These are phyloP conservation scores for Taurulus bubalis DNA, from an alignment of 2,113 vertebrate species.

Conservation along the genomic window DNA sequence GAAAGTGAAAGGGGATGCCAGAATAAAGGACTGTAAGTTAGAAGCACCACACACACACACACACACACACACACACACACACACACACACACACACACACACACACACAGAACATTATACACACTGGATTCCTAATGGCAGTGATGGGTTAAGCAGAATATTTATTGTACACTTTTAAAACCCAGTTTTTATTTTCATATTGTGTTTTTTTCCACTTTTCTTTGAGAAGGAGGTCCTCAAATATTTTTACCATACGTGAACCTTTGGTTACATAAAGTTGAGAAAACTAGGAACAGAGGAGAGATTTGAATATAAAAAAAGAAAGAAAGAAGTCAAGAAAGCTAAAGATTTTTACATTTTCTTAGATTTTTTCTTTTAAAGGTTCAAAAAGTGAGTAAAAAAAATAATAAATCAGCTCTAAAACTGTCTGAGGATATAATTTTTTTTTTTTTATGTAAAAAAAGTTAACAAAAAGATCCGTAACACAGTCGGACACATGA, in stretches of 20 bases:
- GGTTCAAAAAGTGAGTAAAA: not conserved
- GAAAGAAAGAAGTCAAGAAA: no score
- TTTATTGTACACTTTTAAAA: no score
- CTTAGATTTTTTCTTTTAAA: not conserved
- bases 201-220: not conserved
- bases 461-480: not conserved
- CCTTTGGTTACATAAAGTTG: no score
- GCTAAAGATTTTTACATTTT: no score
- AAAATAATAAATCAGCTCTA: no score
- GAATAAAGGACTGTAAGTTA: not conserved
- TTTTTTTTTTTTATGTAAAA: not conserved
- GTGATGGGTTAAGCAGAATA: not conserved
- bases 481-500: no score
- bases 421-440: not conserved
- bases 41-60: not conserved
- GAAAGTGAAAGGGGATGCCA: not conserved
- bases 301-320: not conserved
- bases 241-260: no score
- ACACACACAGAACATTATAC: not conserved
- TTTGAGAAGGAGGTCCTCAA: not conserved
- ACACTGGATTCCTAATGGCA: not conserved
- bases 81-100: not conserved
- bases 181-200: no score
- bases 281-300: not conserved
- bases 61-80: not conserved